Base-by-base conservation (phyloP, 1,140 invertebrate genomes). In the Berghia stephanieae region DNA sequence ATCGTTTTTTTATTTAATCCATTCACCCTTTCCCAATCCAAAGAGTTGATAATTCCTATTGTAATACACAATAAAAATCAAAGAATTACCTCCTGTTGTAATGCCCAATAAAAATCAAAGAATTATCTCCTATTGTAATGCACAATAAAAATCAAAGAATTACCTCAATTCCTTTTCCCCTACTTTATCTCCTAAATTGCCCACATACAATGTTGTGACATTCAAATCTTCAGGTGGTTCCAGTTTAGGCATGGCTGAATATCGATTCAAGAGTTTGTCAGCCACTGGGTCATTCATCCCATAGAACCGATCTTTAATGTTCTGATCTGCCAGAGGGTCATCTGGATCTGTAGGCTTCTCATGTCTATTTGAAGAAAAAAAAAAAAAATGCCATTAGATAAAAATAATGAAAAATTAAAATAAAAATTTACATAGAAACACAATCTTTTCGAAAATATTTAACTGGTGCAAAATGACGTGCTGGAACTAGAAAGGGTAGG, bases 321-420 rank as follows among this genome's bases (percentile, higher is more conserved):
- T 99, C 87, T 99, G 98, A 91, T 99, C 97, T 21, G 96, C 96
- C 3, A 99, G 89, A 10, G 98, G 98, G 92, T 99, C 98, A 90
- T 99, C 98, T 0, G 98, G 98, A 91, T 99, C 98, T 27, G 97
- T 99, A 2, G 98, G 98, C 86, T 98, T 99, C 87, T 99, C 98
- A 86, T 99, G 98, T 31, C 98, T 92, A 78, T 27, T 83, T 75
- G 80, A 63, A 76, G 27, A 83, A 71, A n/a, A n/a, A n/a, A n/a
- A n/a, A n/a, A n/a, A n/a, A n/a, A n/a, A 10, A 18, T 42, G 8
- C 40, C 27, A 38, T 27, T 36, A 69, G 5, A 40, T 27, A 63
- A 27, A 63, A 63, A 27, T 31, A 16, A 18, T 63, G 57, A 49
- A 18, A 63, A 27, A 27, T 21, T 18, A 63, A 31, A 13, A 63